phyloP scores from a whole-genome alignment of 2,888 invertebrate species.

The Ypsolopha sequella region DNA sequence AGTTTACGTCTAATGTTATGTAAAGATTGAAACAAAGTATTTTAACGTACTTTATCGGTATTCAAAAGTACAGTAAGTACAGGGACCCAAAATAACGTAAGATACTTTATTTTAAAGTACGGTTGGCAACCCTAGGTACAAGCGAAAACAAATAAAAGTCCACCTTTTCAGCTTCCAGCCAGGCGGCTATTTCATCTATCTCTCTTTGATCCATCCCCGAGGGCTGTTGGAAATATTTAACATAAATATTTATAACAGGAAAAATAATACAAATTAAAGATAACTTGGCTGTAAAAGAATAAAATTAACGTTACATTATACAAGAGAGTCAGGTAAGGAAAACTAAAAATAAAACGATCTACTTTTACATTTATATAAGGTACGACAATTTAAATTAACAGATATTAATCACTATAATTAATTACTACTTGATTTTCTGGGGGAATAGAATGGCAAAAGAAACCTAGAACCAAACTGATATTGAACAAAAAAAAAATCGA shows the following conservation, averaged over 20 bases:
- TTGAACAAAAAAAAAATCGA: too few relatives aligned
- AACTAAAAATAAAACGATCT: neutral
- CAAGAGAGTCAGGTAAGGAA: neutral
- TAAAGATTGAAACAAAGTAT: neutral
- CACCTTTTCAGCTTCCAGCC: conserved; percentile 88
- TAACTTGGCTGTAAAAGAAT: neutral
- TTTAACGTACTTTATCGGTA: too few relatives aligned
- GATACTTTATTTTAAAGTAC: too few relatives aligned
- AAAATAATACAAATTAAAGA: conserved; percentile 8
- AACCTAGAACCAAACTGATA: too few relatives aligned
- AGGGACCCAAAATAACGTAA: too few relatives aligned
- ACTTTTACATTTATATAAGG: too few relatives aligned
- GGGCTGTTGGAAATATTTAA: conserved; percentile 34
- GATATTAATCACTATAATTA: neutral
- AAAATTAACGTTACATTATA: neutral
- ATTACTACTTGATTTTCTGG: too few relatives aligned
- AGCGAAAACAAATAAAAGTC: conserved; percentile 25
- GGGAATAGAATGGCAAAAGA: too few relatives aligned
- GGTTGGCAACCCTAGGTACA: too few relatives aligned
- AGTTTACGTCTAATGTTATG: too few relatives aligned
- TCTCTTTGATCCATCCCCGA: conserved; percentile 81
- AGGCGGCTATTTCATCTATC: conserved; percentile 95
- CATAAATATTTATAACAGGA: conserved; percentile 8
- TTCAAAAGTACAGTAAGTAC: too few relatives aligned
- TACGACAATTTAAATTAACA: neutral